Evolutionary conservation across 2,888 invertebrate species (phyloP).

Genomic region (Prosapia bicincta): DNA sequence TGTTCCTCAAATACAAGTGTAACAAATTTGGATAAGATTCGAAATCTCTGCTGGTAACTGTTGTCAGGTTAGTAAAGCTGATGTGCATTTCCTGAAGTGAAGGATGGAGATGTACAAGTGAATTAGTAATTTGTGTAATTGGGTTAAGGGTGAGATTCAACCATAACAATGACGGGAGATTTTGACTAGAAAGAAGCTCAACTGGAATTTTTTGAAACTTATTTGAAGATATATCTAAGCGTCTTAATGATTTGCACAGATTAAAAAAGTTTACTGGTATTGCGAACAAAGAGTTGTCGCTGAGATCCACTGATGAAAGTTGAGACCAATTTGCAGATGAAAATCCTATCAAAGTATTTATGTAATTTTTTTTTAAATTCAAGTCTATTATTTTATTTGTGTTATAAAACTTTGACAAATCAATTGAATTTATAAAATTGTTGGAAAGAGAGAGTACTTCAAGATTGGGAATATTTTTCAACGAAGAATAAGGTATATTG

Average conservation of each 20-base stretch:
- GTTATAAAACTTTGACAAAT: slow-evolving; percentile 72
- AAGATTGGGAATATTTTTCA: slow-evolving; percentile 69
- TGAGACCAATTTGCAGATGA: slow-evolving; percentile 64
- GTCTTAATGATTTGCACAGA: slow-evolving; percentile 61
- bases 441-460: slow-evolving; percentile 41
- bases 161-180: slow-evolving; percentile 63
- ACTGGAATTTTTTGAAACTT: slow-evolving; percentile 75
- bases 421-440: slow-evolving; percentile 54
- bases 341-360: slow-evolving; percentile 67
- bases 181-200: slow-evolving; percentile 63
- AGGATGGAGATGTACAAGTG: slow-evolving; percentile 37
- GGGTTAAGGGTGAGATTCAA: slow-evolving; percentile 81
- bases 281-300: slow-evolving; percentile 67
- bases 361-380: slow-evolving; percentile 68
- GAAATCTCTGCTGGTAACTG: slow-evolving; percentile 80
- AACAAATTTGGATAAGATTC: slow-evolving; percentile 75
- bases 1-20: slow-evolving; percentile 67
- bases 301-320: slow-evolving; percentile 68
- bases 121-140: slow-evolving; percentile 58
- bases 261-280: slow-evolving; percentile 78
- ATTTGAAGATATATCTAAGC: slow-evolving; percentile 74
- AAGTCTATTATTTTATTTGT: slow-evolving; percentile 69
- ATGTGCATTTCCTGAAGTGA: slow-evolving; percentile 65
- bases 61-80: slow-evolving; percentile 76
- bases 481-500: slow-evolving; percentile 73